These are phyloP conservation scores for Bunonema sp. DNA, from an alignment of 2,888 invertebrate species.

Conservation along the genomic window DNA sequence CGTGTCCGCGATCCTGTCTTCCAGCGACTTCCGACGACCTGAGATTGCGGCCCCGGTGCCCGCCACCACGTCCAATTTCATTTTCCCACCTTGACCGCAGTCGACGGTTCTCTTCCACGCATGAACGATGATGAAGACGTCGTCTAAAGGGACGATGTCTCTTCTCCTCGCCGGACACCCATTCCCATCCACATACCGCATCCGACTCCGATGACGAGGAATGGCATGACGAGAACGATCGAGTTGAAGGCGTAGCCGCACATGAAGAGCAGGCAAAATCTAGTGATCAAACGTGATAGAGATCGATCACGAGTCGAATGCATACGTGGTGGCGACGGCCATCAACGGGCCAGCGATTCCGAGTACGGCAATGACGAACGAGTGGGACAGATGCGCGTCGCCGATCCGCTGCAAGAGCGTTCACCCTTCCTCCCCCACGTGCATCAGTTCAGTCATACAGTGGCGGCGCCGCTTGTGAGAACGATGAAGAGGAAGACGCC, in stretches of 20 bases:
- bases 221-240: constrained; percentile 31
- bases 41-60: not conserved
- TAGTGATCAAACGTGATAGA: not conserved
- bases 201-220: constrained; percentile 29
- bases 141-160: too few relatives aligned
- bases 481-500: constrained; percentile 20
- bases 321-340: constrained; percentile 17
- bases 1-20: constrained; percentile 2
- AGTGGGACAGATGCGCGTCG: constrained; percentile 10
- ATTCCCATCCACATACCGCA: constrained; percentile 2
- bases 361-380: constrained; percentile 18
- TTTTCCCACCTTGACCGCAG: too few relatives aligned
- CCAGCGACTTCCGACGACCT: constrained; percentile 1
- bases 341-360: constrained; percentile 25
- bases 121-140: constrained; percentile 32
- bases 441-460: too few relatives aligned
- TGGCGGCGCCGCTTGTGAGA: constrained; percentile 9
- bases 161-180: too few relatives aligned
- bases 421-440: too few relatives aligned
- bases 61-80: too few relatives aligned
- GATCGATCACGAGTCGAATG: not conserved
- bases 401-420: too few relatives aligned
- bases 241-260: constrained; percentile 27
- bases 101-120: constrained; percentile 23
- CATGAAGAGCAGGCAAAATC: constrained; percentile 13